Percentiles rank a stretch among this genome's conserved stretches.
These are phyloP conservation scores for Butorides virescens DNA, from an alignment of 2,113 vertebrate genomes.

Conservation along the genomic window DNA sequence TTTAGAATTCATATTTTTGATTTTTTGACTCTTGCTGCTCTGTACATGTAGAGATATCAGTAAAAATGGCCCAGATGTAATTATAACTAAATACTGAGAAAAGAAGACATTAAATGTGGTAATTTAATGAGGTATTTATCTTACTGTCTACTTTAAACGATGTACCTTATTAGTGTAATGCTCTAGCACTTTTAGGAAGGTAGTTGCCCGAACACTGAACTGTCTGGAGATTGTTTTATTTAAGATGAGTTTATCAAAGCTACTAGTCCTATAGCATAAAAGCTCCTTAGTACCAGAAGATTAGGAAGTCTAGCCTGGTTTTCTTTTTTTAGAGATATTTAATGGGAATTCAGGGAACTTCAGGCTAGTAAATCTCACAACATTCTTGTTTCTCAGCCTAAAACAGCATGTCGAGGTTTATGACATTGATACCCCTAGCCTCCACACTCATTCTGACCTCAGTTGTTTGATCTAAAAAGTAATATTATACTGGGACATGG, in stretches of 20 bases:
- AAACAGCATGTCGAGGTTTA: background rate
- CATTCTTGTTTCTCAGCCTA: background rate
- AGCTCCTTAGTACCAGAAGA: background rate
- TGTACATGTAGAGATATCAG: background rate
- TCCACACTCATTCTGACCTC: background rate
- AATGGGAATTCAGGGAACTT: background rate
- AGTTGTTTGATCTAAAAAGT: background rate
- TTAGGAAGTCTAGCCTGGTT: background rate
- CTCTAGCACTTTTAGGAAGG: background rate
- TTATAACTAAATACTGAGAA: background rate
- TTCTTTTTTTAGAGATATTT: background rate
- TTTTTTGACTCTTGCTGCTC: background rate
- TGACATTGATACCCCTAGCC: background rate
- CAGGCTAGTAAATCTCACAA: background rate
- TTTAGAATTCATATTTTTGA: background rate
- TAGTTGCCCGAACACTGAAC: background rate
- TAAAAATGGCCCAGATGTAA: background rate
- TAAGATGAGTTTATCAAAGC: background rate
- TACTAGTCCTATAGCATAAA: background rate
- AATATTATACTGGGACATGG: background rate
- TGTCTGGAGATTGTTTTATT: background rate
- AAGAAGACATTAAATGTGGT: background rate
- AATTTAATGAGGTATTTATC: background rate
- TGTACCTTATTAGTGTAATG: background rate
- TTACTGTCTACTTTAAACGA: background rate